Base-by-base conservation (phyloP, 1,140 invertebrate species). In the Bombus confusus region DNA sequence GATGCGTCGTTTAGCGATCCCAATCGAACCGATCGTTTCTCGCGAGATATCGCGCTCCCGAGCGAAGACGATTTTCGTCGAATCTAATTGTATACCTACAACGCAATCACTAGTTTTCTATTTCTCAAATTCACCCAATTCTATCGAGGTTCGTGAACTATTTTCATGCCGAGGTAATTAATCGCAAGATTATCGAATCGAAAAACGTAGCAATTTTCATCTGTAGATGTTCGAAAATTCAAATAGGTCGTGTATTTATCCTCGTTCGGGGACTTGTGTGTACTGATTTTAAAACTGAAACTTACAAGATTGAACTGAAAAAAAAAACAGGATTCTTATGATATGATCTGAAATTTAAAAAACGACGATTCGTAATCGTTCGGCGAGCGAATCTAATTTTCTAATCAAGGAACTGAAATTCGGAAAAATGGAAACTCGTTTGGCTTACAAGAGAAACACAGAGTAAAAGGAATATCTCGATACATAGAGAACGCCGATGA, bases 1-100 rank as follows among this genome's bases (percentile, higher is more conserved):
- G 85, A 86, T 83, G 25, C 66, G 22, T 77, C 85, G 74, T 78
- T 86, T 83, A 83, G 52, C 52, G 69, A 59, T 59, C 31, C n/a
- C n/a, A 73, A 75, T 71, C 43, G 59, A 83, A 69, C 22, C 37
- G 43, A 52, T 47, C 64, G 66, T 79, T 78, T 43, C 64, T 57
- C 39, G 12, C 68, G 64, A 59, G 66, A 79, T 72, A 69, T 69
- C 62, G 66, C 52, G 69, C 37, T 59, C 25, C 34, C 34, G 41
- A 75, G 59, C 43, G 31, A 31, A 9, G 34, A 43, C 41, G 28
- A 66, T 57, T 71, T n/a, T 69, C 10, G 9, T 79, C 10, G 25
- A 34, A 41, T 81, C 31, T 22, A 52, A 52, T 62, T 62, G 28
- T n/a, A n/a, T 8, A 41, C 47, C 18, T 31, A 12, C 77, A 10